phyloP scores from a whole-genome alignment of 1,140 invertebrate genomes.

The Drosophila rufa region DNA sequence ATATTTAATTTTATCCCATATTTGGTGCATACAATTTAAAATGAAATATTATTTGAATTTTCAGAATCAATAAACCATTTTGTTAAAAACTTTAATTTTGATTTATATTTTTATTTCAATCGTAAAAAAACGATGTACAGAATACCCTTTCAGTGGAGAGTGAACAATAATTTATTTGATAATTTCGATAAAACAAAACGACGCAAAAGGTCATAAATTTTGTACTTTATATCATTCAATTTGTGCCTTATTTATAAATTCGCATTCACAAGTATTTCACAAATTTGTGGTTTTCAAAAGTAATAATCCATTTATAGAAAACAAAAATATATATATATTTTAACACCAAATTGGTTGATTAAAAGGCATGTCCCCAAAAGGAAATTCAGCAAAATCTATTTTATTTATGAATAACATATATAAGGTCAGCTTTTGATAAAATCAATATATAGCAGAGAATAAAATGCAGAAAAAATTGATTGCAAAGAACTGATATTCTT shows the following conservation, averaged over 20 bases:
- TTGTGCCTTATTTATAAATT: neutral
- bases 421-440: neutral
- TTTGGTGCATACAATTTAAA: neutral
- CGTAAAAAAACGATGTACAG: neutral
- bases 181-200: neutral
- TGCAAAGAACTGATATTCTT: neutral
- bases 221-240: neutral
- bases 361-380: neutral
- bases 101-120: neutral
- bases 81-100: neutral
- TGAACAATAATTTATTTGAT: neutral
- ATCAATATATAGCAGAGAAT: neutral
- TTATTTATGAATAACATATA: conserved; percentile 1
- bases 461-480: conserved; percentile 1
- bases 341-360: neutral
- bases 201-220: neutral
- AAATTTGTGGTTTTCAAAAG: neutral
- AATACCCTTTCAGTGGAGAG: neutral
- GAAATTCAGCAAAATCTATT: neutral
- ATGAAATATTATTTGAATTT: neutral
- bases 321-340: neutral
- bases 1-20: neutral
- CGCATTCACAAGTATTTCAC: neutral
- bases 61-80: neutral
- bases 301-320: neutral